A percentile compares a stretch with the other conserved stretches of the same genome.
Conservation (phyloP, 2,113 vertebrate genomes). For the Muntiacus muntjak region DNA sequence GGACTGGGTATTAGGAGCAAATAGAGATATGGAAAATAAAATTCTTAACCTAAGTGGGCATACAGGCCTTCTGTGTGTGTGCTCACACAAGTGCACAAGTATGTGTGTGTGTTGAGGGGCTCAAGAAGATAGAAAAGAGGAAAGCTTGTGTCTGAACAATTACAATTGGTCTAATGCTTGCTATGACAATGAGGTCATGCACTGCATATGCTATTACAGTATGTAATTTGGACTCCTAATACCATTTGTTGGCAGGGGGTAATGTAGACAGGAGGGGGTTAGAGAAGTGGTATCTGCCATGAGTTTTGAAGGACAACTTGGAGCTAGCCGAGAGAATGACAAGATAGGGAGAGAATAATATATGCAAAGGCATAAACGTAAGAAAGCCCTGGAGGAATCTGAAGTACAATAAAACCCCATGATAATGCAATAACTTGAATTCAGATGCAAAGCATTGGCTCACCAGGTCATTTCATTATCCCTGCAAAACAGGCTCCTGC, state of each 20-base stretch:
- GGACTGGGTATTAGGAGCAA: not conserved
- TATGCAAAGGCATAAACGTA: slow-evolving; percentile 35
- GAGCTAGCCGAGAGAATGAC: not conserved
- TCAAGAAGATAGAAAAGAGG: not conserved
- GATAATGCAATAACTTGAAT: slow-evolving; percentile 40
- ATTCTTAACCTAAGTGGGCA: not conserved
- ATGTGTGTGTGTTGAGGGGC: not conserved
- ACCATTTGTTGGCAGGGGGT: not conserved
- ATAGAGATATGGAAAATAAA: slow-evolving; percentile 16
- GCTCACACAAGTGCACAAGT: not conserved
- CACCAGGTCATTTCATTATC: slow-evolving; percentile 51
- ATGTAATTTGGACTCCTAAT: not conserved
- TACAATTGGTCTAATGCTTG: not conserved
- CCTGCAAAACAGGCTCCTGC: slow-evolving; percentile 37
- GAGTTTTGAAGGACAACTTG: slow-evolving; percentile 44
- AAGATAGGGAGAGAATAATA: not conserved
- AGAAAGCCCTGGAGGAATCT: slow-evolving; percentile 27
- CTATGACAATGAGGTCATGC: not conserved
- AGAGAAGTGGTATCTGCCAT: not conserved
- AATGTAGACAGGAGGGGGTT: not conserved
- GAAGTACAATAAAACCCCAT: slow-evolving; percentile 25
- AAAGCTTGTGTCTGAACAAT: not conserved
- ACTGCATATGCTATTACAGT: not conserved
- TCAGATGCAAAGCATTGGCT: slow-evolving; percentile 39
- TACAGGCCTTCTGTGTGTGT: not conserved